These are phyloP conservation scores for Tenualosa ilisha DNA, from an alignment of 2,797 vertebrate genomes.

Conservation along the genomic window DNA sequence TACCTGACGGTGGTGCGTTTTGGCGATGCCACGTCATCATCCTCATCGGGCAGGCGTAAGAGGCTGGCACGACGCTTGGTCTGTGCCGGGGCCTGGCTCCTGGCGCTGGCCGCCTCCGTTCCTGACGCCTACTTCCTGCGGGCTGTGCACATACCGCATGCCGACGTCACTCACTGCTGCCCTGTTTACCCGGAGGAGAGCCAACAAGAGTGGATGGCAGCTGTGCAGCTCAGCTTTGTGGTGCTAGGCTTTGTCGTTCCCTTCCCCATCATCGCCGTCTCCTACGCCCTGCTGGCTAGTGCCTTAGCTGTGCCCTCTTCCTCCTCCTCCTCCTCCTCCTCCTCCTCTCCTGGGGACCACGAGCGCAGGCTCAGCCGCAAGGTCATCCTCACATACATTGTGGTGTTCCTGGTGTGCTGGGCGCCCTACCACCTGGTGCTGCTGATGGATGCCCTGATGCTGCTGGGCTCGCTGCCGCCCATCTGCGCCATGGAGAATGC, in stretches of 20 bases:
- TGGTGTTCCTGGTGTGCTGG: constrained; percentile 95
- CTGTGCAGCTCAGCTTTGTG: constrained; percentile 89
- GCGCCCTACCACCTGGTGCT: constrained; percentile 88
- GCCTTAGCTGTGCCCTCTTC: constrained; percentile 72
- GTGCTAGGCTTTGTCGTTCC: constrained; percentile 90
- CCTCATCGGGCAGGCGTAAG: constrained; percentile 61
- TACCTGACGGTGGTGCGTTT: constrained; percentile 77
- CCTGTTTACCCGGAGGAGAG: constrained; percentile 87
- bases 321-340: constrained; percentile 59
- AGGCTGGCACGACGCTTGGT: constrained; percentile 76
- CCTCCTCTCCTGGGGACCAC: constrained; percentile 72
- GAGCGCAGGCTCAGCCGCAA: constrained; percentile 85
- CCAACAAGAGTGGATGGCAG: constrained; percentile 87
- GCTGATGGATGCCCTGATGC: constrained; percentile 83
- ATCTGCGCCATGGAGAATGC: constrained; percentile 87
- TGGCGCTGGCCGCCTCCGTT: constrained; percentile 85
- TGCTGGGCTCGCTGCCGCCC: constrained; percentile 84
- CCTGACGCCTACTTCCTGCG: constrained; percentile 92
- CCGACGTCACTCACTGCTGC: constrained; percentile 82
- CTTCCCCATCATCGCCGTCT: constrained; percentile 88
- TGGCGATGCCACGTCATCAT: constrained; percentile 46
- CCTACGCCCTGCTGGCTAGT: constrained; percentile 84
- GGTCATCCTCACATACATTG: constrained; percentile 90
- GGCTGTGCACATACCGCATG: constrained; percentile 75
- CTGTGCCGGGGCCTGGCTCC: constrained; percentile 87